Base-by-base conservation (phyloP, 2,888 invertebrate genomes). In the Cryptosula pallasiana region DNA sequence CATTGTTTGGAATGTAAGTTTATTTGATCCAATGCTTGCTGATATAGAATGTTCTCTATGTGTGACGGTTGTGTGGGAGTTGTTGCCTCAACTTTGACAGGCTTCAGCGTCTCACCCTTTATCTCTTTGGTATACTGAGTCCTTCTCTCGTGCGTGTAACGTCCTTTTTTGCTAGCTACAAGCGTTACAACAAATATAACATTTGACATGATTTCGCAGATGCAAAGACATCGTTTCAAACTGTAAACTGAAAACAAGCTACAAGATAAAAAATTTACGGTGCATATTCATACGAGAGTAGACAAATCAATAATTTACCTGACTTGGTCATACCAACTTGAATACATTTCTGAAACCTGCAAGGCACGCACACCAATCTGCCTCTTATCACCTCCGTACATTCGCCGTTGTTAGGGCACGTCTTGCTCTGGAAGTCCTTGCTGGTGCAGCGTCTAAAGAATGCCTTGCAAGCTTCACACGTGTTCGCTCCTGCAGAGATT, bases 41-140 rank as follows among this genome's bases (percentile, higher is more conserved):
- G 25, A 13, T 29, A 32, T 5, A 13, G n/a, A 2, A 32, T 25
- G n/a, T 16, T 3, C 25, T 63, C 32, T 27, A 32, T 13, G 63
- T 20, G 63, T 29, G 29, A 13, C 57, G 57, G 57, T 20, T 45
- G 9, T 3, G 63, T 29, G 5, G 32, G 63, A 27, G 32, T 27
- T 27, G 2, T 27, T 9, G 63, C 9, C 32, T 63, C 63, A 2
- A 9, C n/a, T 63, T 63, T 63, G 32, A 63, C 63, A 13, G 5
- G 5, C 16, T 13, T 27, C 32, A 63, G 25, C 5, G 2, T 5
- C n/a, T 63, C 63, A 29, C 63, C 34, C 34, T 63, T 63, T 20
- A 63, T 63, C 32, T 63, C 63, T n/a, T 32, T 63, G 9, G 63
- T 63, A 32, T 63, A 63, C 63, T 63, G 63, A 9, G 63, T 63